Evolutionary conservation across 2,888 invertebrate genomes (phyloP).

Genomic region (Nephrotoma guestfalica): DNA sequence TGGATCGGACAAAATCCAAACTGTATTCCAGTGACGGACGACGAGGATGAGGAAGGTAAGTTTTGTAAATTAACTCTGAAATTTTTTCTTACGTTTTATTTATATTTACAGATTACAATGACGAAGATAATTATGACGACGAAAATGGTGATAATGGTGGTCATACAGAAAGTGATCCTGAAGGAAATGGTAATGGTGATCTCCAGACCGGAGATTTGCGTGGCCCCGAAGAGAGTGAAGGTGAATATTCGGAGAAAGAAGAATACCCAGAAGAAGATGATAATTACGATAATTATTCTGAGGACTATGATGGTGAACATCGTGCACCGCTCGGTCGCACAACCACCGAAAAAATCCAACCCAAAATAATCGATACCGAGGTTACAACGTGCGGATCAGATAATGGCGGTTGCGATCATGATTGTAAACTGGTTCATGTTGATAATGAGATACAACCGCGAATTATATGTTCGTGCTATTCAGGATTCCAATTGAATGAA

Average conservation of each 20-base stretch:
- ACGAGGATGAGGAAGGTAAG: conserved; percentile 9
- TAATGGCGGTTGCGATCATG: conserved; percentile 37
- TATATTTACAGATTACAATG: background rate
- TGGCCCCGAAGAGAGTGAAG: conserved; percentile 2
- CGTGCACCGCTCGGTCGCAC: background rate
- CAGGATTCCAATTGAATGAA: conserved; percentile 33
- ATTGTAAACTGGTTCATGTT: conserved; percentile 28
- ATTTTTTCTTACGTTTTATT: background rate
- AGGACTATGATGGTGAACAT: background rate
- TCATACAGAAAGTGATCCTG: conserved; percentile 9
- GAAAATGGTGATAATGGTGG: conserved; percentile 5
- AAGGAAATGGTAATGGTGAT: conserved; percentile 17
- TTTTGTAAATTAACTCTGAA: background rate
- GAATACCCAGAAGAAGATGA: conserved; percentile 16
- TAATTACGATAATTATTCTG: background rate
- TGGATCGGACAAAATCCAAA: conserved; percentile 43
- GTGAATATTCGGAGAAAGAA: conserved; percentile 12
- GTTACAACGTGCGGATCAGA: conserved; percentile 26
- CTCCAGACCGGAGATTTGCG: conserved; percentile 8
- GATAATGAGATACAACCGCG: conserved; percentile 27
- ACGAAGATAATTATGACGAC: conserved; percentile 5
- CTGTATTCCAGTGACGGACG: conserved; percentile 23
- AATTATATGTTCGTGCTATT: conserved; percentile 25
- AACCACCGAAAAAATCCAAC: background rate
- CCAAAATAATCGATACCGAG: background rate